A percentile compares a stretch with the other conserved stretches of the same genome.
phyloP scores from a whole-genome alignment of 2,797 vertebrate species.

The Gambusia yucatana region DNA sequence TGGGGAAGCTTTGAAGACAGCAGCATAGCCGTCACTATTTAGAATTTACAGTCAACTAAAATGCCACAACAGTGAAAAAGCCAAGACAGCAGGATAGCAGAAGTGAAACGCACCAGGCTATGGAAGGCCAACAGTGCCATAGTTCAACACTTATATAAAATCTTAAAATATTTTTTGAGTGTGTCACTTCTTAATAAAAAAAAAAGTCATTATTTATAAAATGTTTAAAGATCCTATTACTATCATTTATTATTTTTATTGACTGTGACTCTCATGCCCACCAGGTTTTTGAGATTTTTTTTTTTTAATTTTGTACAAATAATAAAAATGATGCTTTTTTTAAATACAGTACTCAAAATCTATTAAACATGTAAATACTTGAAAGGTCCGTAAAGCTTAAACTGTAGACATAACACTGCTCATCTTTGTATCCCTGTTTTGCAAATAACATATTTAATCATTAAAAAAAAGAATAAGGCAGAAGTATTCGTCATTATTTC shows the following conservation, averaged over 20 bases:
- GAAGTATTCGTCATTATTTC: neutral
- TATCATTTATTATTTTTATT: neutral
- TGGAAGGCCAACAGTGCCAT: neutral
- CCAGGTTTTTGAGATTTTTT: neutral
- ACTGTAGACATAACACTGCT: neutral
- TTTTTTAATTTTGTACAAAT: neutral
- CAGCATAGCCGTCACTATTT: neutral
- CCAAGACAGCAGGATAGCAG: neutral
- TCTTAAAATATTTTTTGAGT: neutral
- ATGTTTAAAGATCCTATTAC: neutral
- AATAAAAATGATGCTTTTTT: neutral
- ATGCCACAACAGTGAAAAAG: neutral
- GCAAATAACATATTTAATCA: neutral
- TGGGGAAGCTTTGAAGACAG: neutral
- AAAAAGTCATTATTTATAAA: neutral
- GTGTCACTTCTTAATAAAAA: neutral
- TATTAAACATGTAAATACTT: neutral
- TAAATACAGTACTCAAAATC: neutral
- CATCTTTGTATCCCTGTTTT: neutral
- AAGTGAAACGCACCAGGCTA: neutral
- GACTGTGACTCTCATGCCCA: neutral
- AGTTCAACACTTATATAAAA: neutral
- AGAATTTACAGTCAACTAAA: neutral
- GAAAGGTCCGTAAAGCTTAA: neutral
- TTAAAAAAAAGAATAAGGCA: neutral